Conservation (phyloP, 2,888 invertebrate species). For the Troides helena region DNA sequence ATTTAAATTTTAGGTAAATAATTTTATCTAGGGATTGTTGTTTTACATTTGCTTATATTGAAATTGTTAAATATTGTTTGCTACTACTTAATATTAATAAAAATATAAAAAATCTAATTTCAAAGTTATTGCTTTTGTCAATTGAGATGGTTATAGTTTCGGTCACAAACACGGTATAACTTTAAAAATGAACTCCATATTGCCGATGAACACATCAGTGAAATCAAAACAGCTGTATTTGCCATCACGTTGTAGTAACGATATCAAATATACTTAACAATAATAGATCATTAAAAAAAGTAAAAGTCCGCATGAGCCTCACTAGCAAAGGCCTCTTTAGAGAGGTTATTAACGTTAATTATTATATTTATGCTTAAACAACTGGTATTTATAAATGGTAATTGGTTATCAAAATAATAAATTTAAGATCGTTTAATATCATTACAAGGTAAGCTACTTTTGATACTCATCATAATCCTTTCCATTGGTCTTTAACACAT, state of each 20-base stretch:
- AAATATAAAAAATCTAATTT: too few species aligned
- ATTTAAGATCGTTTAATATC: constrained; percentile 9
- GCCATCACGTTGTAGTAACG: not conserved
- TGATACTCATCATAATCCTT: constrained; percentile 14
- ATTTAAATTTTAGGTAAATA: too few species aligned
- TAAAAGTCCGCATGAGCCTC: not conserved
- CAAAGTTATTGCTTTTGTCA: too few species aligned
- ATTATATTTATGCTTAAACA: constrained; percentile 1
- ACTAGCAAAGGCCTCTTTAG: not conserved
- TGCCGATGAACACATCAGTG: not conserved
- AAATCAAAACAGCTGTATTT: not conserved
- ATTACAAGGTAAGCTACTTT: constrained; percentile 15
- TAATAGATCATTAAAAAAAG: not conserved
- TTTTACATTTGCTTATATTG: too few species aligned
- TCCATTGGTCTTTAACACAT: constrained; percentile 15
- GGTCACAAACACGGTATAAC: too few species aligned
- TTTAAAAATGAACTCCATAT: too few species aligned
- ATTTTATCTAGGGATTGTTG: too few species aligned
- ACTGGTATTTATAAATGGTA: constrained; percentile 9
- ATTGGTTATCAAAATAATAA: constrained; percentile 8
- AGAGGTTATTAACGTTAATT: not conserved
- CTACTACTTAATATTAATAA: too few species aligned
- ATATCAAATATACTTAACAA: not conserved
- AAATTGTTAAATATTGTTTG: too few species aligned
- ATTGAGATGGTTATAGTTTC: too few species aligned